Evolutionary conservation across 2,113 vertebrate species (phyloP).

Genomic region (Neogobius melanostomus): DNA sequence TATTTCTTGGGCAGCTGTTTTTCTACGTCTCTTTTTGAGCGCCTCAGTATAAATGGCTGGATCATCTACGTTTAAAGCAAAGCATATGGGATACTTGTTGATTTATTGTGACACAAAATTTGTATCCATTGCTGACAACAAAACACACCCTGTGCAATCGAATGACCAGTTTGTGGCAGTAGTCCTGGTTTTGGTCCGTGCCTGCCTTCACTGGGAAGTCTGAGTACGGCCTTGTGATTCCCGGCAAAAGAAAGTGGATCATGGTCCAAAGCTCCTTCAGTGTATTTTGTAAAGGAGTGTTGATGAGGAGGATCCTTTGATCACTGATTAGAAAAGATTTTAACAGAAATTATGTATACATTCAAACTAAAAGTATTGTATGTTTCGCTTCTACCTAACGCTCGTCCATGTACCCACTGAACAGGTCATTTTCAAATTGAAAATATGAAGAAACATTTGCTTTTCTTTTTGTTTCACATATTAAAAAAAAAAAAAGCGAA

Average conservation of each 20-base stretch:
- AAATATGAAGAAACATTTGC: no score
- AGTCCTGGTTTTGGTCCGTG: conserved; percentile 92
- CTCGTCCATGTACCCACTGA: no score
- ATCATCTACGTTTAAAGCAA: conserved; percentile 80
- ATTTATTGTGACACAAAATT: neutral
- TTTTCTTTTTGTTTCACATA: no score
- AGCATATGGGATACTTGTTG: neutral
- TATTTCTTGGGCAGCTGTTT: conserved; percentile 93
- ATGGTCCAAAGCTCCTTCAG: conserved; percentile 92
- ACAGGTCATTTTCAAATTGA: no score
- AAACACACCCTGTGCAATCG: conserved; percentile 86
- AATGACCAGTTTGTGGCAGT: conserved; percentile 92
- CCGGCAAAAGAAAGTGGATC: conserved; percentile 91
- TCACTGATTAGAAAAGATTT: conserved; percentile 70
- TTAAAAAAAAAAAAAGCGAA: no score
- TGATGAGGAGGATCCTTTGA: conserved; percentile 88
- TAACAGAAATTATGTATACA: neutral
- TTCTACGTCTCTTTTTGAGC: conserved; percentile 91
- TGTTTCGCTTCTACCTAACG: neutral
- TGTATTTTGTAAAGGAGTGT: conserved; percentile 89
- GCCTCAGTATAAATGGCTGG: conserved; percentile 89
- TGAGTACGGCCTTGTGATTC: conserved; percentile 85
- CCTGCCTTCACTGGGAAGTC: conserved; percentile 89
- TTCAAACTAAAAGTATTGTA: neutral
- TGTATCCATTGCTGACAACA: neutral